Evolutionary conservation across 2,797 vertebrate species (phyloP).

Genomic region (Pogonophryne albipinna): DNA sequence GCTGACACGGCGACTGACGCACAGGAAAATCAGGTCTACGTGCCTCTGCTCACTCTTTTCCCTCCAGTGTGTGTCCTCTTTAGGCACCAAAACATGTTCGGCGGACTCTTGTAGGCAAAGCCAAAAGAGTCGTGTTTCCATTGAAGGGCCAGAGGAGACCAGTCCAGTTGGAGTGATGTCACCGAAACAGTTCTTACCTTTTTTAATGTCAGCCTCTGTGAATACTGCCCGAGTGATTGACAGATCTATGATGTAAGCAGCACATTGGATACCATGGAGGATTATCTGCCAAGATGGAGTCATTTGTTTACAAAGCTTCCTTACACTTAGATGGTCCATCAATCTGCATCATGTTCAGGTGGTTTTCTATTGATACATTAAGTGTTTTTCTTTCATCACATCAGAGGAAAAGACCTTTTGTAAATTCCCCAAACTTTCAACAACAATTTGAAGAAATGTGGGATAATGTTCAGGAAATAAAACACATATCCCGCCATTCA

Average conservation of each 20-base stretch:
- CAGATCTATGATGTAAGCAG: constrained; percentile 60
- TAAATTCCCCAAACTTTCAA: constrained; percentile 42
- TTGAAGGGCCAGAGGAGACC: constrained; percentile 26
- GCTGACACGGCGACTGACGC: constrained; percentile 76
- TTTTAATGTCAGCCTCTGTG: constrained; percentile 40
- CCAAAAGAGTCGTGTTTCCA: constrained; percentile 59
- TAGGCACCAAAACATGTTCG: constrained; percentile 43
- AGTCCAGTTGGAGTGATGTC: constrained; percentile 63
- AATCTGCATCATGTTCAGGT: constrained; percentile 39
- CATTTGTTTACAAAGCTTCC: constrained; percentile 62
- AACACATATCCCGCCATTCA: constrained; percentile 29
- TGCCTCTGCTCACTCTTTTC: constrained; percentile 60
- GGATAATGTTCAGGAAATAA: constrained; percentile 30
- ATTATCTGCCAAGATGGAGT: constrained; percentile 62
- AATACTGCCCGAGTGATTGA: constrained; percentile 61
- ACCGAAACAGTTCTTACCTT: constrained; percentile 38
- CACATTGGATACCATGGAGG: constrained; percentile 33
- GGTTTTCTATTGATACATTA: constrained; percentile 34
- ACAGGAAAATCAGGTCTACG: constrained; percentile 73
- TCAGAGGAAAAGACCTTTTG: constrained; percentile 18
- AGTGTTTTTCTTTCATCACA: constrained; percentile 47
- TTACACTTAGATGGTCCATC: constrained; percentile 49
- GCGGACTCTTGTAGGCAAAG: constrained; percentile 24
- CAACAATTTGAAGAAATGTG: constrained; percentile 21
- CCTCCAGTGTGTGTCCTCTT: constrained; percentile 52